Base-by-base conservation (phyloP, 2,888 invertebrate genomes). In the Didymodactylos carnosus region DNA sequence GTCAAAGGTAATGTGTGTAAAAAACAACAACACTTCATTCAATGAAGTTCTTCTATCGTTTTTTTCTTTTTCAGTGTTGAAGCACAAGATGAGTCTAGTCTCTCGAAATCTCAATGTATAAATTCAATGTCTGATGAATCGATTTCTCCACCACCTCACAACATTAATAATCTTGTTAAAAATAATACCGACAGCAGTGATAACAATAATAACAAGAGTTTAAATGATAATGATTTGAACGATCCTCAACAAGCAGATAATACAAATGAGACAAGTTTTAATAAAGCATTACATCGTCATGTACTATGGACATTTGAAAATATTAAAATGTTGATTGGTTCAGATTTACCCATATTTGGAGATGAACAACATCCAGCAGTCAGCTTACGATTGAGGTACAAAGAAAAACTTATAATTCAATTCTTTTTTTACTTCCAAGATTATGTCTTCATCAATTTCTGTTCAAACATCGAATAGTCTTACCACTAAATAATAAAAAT, bases 281-380 rank as follows among this genome's bases (percentile, higher is more conserved):
- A 29, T 13, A n/a, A 29, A 62, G 29, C 62, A 35, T 62, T 62
- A 35, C 62, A 62, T 35, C 43, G 41, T 39, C 39, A 39, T 80
- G 90, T 92, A 0, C 88, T 90, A 0, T 95, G 94, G 94, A 92
- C 91, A 0, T 94, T 95, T 83, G 93, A 94, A 81, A 91, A 94
- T 81, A 91, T 94, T 76, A 90, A 90, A 79, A 94, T 94, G 94
- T 84, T 95, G 3, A 89, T 95, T 71, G 94, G 93, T 5, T 91
- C 92, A 10, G 92, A 95, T 81, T 87, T 95, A 86, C 94, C 94
- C 0, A 94, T 95, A 77, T 95, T 95, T 82, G 93, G 94, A 0
- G 92, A 91, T 35, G 89, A 90, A 41, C 91, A 90, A 72, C 88
- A 92, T 78, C 94, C 94, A 0, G 93, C 93, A 80, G 91, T 95